Percentiles rank a stretch among this genome's conserved stretches.
Evolutionary conservation across 2,113 vertebrate species (phyloP).

Genomic region (Manacus vitellinus): DNA sequence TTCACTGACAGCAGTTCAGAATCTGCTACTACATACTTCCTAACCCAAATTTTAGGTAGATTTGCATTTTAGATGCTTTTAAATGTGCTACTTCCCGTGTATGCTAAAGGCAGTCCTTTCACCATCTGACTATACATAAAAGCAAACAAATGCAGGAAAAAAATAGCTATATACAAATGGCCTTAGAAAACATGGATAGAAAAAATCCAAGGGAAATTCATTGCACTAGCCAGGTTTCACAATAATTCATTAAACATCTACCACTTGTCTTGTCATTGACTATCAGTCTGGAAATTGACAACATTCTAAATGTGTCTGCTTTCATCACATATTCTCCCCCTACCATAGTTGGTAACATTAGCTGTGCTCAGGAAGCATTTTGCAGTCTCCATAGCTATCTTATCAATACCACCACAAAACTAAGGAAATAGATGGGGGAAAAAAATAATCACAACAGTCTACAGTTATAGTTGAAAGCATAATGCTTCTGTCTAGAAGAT

Average conservation of each 20-base stretch:
- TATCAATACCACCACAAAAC: conserved; percentile 39
- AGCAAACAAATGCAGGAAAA: background rate
- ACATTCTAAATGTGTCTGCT: conserved; percentile 52
- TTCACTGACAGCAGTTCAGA: background rate
- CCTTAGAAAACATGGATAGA: background rate
- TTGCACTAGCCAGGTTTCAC: conserved; percentile 4
- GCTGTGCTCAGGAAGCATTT: conserved; percentile 41
- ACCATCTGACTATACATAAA: background rate
- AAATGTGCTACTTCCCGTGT: background rate
- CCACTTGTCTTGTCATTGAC: conserved; percentile 42
- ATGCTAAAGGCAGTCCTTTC: conserved; percentile 20
- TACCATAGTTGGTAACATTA: conserved; percentile 15
- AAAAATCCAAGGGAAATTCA: background rate
- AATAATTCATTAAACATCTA: conserved; percentile 59
- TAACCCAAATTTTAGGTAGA: background rate
- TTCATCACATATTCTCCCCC: background rate
- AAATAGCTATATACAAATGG: background rate
- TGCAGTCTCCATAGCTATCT: conserved; percentile 15
- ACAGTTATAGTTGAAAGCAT: conserved; percentile 27
- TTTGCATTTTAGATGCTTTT: conserved; percentile 27
- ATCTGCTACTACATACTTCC: background rate
- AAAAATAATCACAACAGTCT: conserved; percentile 4
- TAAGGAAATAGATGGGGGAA: background rate
- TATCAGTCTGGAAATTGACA: conserved; percentile 46
- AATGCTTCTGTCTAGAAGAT: conserved; percentile 37